Base-by-base conservation (phyloP, 2,113 vertebrate genomes). In the Crypturellus undulatus region DNA sequence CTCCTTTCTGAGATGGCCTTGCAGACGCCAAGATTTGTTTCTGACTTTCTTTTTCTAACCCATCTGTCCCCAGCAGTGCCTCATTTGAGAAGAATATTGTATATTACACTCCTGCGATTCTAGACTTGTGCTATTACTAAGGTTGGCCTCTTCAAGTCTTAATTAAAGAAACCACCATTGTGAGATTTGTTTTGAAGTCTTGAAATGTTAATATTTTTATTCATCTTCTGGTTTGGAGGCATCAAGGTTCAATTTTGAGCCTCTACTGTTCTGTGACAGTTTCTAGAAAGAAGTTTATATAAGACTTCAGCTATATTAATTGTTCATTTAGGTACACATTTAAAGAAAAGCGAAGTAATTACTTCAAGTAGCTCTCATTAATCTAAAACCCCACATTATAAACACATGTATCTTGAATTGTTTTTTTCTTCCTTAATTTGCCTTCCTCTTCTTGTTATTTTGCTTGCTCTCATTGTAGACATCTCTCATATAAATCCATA, bases 251-350 rank as follows among this genome's bases (percentile, higher is more conserved):
- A 87, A 70, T 62, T 94, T 65, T 65, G 62, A 84, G 84, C 52
- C 9, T 89, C 65, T 90, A 47, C n/a, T 0, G 0, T 76, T 87
- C 87, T 79, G 17, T 58, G 77, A 65, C 43, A 79, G 58, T 28
- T 93, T 92, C 52, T 91, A 52, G 83, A 86, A 81, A 76, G 75
- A 60, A 71, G 67, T 88, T 80, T 71, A 30, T 73, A 7, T 64
- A 3, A 67, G 38, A 43, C 18, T 80, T 91, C 93, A 81, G 67
- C 18, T 8, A 24, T 70, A 93, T 54, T 71, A 70, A 73, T 14
- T 78, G 12, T 85, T 95, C 40, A 42, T 72, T 89, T 65, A 60
- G 91, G 49, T 45, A 63, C 25, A 43, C 30, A 79, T 84, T 85
- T 92, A 51, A 83, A 62, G 21, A 67, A 19, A 75, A 75, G 72